Evolutionary conservation across 2,888 invertebrate genomes (phyloP), one percentile per base, ranked within the genome.

Genomic region (Busseola fusca): DNA sequence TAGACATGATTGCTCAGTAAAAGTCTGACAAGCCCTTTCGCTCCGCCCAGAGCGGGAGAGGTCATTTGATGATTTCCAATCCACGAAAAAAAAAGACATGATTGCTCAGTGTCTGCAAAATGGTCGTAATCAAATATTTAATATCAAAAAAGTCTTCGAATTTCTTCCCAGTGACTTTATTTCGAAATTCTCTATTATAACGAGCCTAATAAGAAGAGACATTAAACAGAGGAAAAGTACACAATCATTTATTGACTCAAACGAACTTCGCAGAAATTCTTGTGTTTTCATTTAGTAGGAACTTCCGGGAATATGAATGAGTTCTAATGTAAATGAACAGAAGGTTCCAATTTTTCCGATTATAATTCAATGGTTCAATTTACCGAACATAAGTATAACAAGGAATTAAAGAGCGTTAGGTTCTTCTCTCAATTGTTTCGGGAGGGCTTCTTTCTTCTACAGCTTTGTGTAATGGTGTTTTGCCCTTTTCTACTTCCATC

Each of bases 191-290:
- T 37, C 37, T 40, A 56, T 54, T 54, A 48, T 62, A 60, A 72
- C 59, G 62, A 58, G 34, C 57, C 52, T 67, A 63, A 78, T 54
- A 54, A 59, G 67, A 66, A 34, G 45, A 37, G 54, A 67, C 63
- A 76, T 77, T 74, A 69, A 74, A 79, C 64, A 74, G 27, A 64
- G 42, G 25, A 68, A 63, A 50, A 81, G 76, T 64, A 80, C 57
- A 56, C 30, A 65, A 68, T 72, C 65, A 65, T 56, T 72, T 57
- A 63, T 60, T 65, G 54, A 65, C 52, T 80, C 63, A 70, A 70
- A 76, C 48, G 40, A 64, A 67, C 62, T 56, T 63, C 48, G 25
- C 16, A 14, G 45, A 58, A 30, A 59, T 63, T 37, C 30, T 72
- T 72, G 27, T 54, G 54, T 66, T 79, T 81, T 72, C 57, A 68